These are phyloP conservation scores for Drosophila rufa DNA, from an alignment of 1,140 invertebrate species.

Conservation along the genomic window DNA sequence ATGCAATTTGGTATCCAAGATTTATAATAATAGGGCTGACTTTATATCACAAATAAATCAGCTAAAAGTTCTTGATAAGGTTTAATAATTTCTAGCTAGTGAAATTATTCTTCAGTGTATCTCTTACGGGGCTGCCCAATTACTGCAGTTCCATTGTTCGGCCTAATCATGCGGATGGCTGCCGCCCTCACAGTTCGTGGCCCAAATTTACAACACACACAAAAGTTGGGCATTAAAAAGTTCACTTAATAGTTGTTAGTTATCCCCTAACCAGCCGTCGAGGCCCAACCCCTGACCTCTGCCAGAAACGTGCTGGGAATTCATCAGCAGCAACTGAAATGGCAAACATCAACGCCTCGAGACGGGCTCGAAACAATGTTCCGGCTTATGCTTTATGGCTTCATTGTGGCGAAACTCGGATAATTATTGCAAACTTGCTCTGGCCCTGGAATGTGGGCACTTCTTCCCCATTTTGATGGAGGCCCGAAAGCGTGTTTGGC, in stretches of 20 bases:
- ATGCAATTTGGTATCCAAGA: not conserved
- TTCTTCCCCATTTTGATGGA: not conserved
- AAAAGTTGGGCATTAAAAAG: constrained; percentile 74
- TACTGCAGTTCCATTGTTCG: constrained; percentile 51
- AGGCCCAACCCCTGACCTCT: constrained; percentile 1
- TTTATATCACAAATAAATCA: not conserved
- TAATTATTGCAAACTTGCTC: constrained; percentile 60
- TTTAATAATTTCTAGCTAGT: no score
- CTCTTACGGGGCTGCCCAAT: constrained; percentile 11
- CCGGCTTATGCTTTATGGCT: constrained; percentile 24
- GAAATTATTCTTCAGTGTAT: constrained; percentile 1
- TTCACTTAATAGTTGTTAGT: constrained; percentile 59
- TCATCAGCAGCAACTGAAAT: constrained; percentile 25
- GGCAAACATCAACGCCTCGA: constrained; percentile 15
- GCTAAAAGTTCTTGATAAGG: no score
- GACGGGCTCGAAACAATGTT: constrained; percentile 2
- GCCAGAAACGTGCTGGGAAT: constrained; percentile 37
- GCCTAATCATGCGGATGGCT: constrained; percentile 23
- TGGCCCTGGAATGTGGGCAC: not conserved
- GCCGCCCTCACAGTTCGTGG: constrained; percentile 34
- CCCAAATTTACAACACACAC: constrained; percentile 52
- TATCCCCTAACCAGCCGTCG: constrained; percentile 2
- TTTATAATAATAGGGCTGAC: not conserved
- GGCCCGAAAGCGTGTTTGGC: not conserved
- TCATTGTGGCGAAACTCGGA: constrained; percentile 58